phyloP scores from a whole-genome alignment of 2,888 invertebrate genomes.

The Troglohyphantes excavatus region DNA sequence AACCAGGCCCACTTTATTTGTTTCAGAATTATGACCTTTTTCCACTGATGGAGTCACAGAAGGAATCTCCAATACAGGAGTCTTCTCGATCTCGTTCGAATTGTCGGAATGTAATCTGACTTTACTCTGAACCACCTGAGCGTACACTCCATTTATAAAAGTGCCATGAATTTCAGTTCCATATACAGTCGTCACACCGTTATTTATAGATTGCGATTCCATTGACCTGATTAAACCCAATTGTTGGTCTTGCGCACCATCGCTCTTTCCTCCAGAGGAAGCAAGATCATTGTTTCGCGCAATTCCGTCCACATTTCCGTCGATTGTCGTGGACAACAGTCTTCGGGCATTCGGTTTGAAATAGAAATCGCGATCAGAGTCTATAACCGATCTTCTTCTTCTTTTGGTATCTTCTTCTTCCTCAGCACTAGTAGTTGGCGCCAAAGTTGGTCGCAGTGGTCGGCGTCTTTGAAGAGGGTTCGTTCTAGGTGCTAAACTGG shows the following conservation, averaged over 20 bases:
- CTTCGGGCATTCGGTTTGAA: constrained; percentile 50
- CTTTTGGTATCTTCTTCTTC: constrained; percentile 11
- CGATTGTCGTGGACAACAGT: constrained; percentile 39
- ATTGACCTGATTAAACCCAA: constrained; percentile 67
- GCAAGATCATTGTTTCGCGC: constrained; percentile 66
- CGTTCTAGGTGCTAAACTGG: constrained; percentile 44
- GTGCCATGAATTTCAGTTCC: constrained; percentile 90
- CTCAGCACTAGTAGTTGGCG: neutral
- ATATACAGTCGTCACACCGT: constrained; percentile 88
- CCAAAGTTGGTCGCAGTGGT: constrained; percentile 22
- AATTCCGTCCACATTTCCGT: constrained; percentile 25
- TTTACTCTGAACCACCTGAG: constrained; percentile 83
- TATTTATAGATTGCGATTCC: constrained; percentile 84
- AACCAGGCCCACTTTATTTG: constrained; percentile 77
- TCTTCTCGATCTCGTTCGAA: constrained; percentile 63
- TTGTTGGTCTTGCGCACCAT: constrained; percentile 47
- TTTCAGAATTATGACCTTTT: constrained; percentile 25
- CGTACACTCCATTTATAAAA: constrained; percentile 87
- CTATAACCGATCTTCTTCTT: constrained; percentile 37
- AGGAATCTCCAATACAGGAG: constrained; percentile 35
- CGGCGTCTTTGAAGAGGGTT: constrained; percentile 67
- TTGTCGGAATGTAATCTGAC: constrained; percentile 61
- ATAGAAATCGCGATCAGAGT: neutral
- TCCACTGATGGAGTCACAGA: neutral
- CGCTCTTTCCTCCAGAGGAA: constrained; percentile 9